These are phyloP conservation scores for Coremacera marginata DNA, from an alignment of 2,888 invertebrate genomes.

Conservation along the genomic window DNA sequence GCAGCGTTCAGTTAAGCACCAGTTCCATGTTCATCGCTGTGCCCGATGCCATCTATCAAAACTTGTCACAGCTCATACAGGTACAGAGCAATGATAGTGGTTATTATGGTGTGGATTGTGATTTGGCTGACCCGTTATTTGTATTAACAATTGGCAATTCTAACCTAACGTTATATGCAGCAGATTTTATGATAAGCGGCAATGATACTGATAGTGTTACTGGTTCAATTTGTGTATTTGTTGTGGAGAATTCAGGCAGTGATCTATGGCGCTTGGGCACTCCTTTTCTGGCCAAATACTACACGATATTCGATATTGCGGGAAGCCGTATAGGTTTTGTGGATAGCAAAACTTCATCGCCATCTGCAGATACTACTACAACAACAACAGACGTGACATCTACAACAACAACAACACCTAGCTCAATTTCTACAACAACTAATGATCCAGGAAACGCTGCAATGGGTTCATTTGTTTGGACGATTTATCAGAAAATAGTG, in stretches of 20 bases:
- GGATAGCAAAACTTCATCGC: conserved; percentile 40
- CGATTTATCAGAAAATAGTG: background rate
- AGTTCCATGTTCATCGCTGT: conserved; percentile 92
- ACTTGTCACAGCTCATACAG: conserved; percentile 79
- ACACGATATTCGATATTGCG: conserved; percentile 93
- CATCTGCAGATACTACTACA: background rate
- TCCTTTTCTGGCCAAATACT: conserved; percentile 94
- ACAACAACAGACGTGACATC: background rate
- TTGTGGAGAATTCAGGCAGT: conserved; percentile 82
- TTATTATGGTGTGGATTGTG: background rate
- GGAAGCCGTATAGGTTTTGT: conserved; percentile 91
- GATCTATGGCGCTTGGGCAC: conserved; percentile 95
- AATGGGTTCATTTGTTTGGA: background rate
- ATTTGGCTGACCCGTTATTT: conserved; percentile 69
- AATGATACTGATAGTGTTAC: conserved; percentile 66
- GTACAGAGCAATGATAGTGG: background rate
- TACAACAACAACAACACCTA: background rate
- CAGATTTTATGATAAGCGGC: conserved; percentile 79
- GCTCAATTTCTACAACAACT: background rate
- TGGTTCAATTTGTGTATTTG: conserved; percentile 81
- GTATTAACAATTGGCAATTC: conserved; percentile 80
- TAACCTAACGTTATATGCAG: conserved; percentile 79
- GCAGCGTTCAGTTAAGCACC: background rate
- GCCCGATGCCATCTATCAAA: conserved; percentile 78
- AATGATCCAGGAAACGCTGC: background rate